phyloP scores from a whole-genome alignment of 2,113 vertebrate species.

The Neopipo cinnamomea region DNA sequence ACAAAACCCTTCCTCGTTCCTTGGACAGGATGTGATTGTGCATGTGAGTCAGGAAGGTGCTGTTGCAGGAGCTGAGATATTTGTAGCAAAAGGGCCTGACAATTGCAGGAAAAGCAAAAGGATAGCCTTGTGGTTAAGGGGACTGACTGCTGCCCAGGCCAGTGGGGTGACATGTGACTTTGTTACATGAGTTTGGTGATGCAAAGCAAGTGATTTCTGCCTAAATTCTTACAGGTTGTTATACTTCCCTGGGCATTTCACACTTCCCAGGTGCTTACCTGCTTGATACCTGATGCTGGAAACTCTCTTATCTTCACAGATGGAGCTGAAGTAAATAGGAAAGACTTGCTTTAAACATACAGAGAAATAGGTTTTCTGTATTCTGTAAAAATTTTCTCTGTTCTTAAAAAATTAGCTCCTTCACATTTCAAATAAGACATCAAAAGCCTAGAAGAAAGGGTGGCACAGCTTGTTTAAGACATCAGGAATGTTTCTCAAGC shows the following conservation, averaged over 20 bases:
- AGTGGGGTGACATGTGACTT: background rate
- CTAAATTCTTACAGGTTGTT: background rate
- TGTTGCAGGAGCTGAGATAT: background rate
- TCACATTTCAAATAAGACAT: background rate
- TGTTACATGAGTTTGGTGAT: background rate
- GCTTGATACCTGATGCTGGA: background rate
- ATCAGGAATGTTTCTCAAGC: background rate
- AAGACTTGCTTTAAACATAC: background rate
- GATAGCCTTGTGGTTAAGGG: background rate
- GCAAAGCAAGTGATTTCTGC: background rate
- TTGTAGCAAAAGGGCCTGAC: background rate
- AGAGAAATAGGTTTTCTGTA: background rate
- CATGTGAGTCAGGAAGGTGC: conserved; percentile 2
- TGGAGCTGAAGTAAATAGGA: background rate
- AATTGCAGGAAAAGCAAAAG: background rate
- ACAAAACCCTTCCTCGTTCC: background rate
- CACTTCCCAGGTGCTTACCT: background rate
- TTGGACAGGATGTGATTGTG: background rate
- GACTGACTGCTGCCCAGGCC: background rate
- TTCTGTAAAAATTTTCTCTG: background rate
- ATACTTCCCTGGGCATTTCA: fast-evolving
- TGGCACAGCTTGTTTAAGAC: background rate
- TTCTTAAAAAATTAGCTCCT: background rate
- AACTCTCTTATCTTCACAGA: background rate
- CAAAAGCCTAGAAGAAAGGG: background rate